phyloP scores from a whole-genome alignment of 2,888 invertebrate species.

The Ommatoiulus sabulosus region DNA sequence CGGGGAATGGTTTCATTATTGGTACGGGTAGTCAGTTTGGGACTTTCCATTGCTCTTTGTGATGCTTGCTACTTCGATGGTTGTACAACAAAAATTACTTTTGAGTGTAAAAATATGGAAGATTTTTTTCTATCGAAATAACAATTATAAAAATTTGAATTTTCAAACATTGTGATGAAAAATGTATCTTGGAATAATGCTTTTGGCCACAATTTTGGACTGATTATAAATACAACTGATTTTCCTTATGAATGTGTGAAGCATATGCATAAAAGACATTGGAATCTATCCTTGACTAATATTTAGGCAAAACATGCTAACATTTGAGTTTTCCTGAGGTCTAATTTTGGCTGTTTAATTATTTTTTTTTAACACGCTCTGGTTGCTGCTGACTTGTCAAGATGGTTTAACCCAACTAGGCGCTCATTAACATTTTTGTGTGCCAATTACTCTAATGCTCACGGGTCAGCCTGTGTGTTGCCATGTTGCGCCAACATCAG shows the following conservation, averaged over 20 bases:
- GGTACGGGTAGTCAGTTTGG: background rate
- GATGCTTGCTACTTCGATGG: background rate
- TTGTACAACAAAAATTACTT: background rate
- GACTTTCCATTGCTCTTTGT: background rate
- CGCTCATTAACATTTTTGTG: conserved; percentile 17
- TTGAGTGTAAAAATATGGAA: too few relatives aligned
- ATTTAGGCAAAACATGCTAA: background rate
- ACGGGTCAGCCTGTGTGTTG: background rate
- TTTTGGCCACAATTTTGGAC: too few relatives aligned
- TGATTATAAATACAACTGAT: too few relatives aligned
- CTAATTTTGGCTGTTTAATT: background rate
- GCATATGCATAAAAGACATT: background rate
- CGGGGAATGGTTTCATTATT: background rate
- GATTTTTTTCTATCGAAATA: too few relatives aligned
- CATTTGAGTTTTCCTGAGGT: background rate
- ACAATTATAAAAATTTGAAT: too few relatives aligned
- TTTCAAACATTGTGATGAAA: too few relatives aligned
- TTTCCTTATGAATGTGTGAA: too few relatives aligned
- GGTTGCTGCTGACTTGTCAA: conserved; percentile 4
- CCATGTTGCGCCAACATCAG: background rate
- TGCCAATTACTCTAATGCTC: background rate
- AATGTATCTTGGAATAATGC: too few relatives aligned
- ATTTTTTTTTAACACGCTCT: background rate
- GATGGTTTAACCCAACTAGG: conserved; percentile 19
- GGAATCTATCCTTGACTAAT: background rate